Percentiles rank a stretch among this genome's conserved stretches.
Evolutionary conservation across 2,888 invertebrate genomes (phyloP).

Genomic region (Eucriotettix oculatus): DNA sequence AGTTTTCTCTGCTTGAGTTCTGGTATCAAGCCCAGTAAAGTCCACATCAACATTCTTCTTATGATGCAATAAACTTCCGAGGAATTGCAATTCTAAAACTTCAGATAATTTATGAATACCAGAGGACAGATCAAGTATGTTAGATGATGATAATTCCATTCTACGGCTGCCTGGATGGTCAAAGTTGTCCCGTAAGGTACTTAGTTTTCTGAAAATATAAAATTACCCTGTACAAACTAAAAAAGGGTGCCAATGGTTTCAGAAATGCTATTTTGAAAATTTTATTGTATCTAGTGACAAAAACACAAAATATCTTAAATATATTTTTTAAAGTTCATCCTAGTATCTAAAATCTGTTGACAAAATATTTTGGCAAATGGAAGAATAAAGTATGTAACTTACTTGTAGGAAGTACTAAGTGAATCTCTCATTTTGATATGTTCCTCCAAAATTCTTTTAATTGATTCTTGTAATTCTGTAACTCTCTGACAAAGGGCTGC

Average conservation of each 20-base stretch:
- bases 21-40: constrained; percentile 23
- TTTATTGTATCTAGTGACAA: too few relatives aligned
- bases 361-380: too few relatives aligned
- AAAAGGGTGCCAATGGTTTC: too few relatives aligned
- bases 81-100: constrained; percentile 32
- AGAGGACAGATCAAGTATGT: constrained; percentile 42
- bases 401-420: constrained; percentile 44
- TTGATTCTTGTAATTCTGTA: constrained; percentile 48
- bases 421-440: constrained; percentile 44
- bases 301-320: too few relatives aligned
- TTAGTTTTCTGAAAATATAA: constrained; percentile 23
- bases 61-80: constrained; percentile 19
- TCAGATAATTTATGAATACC: constrained; percentile 45
- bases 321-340: too few relatives aligned
- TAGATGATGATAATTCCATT: constrained; percentile 15
- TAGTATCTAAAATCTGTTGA: too few relatives aligned
- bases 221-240: too few relatives aligned
- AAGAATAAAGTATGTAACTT: constrained; percentile 13
- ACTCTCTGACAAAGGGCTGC: constrained; percentile 55
- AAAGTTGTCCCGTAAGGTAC: constrained; percentile 32
- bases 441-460: constrained; percentile 54
- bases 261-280: too few relatives aligned
- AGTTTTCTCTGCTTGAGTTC: constrained; percentile 38
- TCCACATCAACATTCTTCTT: constrained; percentile 10
- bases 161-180: constrained; percentile 17